phyloP scores from a whole-genome alignment of 30 jellyfish, hydroid and myxozoan genomes.

The Mastigias papua region DNA sequence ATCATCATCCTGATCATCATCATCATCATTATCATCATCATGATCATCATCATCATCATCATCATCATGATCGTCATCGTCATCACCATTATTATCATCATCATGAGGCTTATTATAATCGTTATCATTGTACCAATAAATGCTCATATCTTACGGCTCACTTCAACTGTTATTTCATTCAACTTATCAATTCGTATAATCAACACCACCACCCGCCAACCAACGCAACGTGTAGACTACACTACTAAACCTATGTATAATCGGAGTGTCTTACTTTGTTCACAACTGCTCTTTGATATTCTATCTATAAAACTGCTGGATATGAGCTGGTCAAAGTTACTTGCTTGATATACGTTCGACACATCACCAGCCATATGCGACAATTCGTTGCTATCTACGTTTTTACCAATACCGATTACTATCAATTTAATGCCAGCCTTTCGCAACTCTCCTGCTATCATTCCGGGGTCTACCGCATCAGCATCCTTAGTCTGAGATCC shows the following conservation, averaged over 20 bases:
- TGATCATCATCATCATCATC: neutral
- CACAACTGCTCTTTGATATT: neutral
- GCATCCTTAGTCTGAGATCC: slow-evolving; percentile 88
- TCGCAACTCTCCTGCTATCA: slow-evolving; percentile 78
- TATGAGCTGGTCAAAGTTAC: neutral
- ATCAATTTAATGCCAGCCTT: slow-evolving; percentile 59
- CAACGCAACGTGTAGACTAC: neutral
- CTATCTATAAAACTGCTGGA: neutral
- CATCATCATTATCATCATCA: neutral
- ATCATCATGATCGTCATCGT: neutral
- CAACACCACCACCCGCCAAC: too few species aligned
- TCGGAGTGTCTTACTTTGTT: neutral
- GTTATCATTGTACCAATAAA: too few species aligned
- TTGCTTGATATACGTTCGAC: slow-evolving; percentile 54
- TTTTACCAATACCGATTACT: slow-evolving; percentile 87
- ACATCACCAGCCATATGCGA: slow-evolving; percentile 74
- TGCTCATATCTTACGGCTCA: neutral
- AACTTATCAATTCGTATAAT: too few species aligned
- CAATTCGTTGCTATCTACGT: slow-evolving; percentile 75
- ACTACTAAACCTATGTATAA: neutral
- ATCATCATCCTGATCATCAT: neutral
- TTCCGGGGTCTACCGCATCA: slow-evolving; percentile 87
- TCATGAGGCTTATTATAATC: neutral
- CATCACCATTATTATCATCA: neutral
- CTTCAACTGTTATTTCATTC: too few species aligned